Conservation (phyloP, 2,113 vertebrate species). For the Vimba vimba region DNA sequence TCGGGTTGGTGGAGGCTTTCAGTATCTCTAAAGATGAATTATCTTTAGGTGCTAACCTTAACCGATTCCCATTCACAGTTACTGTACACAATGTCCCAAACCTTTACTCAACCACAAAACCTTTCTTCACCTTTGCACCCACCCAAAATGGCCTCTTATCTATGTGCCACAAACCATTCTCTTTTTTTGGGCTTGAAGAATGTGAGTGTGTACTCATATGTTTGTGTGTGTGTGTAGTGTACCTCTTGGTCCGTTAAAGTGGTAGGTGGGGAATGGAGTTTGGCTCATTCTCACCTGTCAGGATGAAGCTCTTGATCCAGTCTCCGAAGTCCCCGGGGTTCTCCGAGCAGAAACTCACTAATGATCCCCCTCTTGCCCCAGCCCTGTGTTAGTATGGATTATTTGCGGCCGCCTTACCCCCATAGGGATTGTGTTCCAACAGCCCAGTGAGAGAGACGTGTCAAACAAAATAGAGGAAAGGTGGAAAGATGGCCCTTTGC, state of each 20-base stretch:
- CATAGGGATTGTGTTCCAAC: constrained; percentile 43
- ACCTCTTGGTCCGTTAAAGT: constrained; percentile 66
- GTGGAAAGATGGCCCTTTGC: constrained; percentile 15
- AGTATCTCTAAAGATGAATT: constrained; percentile 92
- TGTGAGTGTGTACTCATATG: neutral
- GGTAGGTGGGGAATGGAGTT: constrained; percentile 61
- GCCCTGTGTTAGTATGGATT: constrained; percentile 67
- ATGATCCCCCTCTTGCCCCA: constrained; percentile 61
- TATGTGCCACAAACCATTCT: constrained; percentile 35
- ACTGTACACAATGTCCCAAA: constrained; percentile 7
- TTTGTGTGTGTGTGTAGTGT: constrained; percentile 69
- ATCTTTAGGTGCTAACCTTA: constrained; percentile 87
- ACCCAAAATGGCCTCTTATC: constrained; percentile 36
- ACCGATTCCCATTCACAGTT: neutral
- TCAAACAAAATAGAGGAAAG: constrained; percentile 40
- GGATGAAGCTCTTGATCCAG: constrained; percentile 73
- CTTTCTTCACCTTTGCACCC: constrained; percentile 33
- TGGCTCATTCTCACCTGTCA: constrained; percentile 83
- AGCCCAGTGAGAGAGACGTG: constrained; percentile 43
- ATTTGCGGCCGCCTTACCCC: constrained; percentile 53
- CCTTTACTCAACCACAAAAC: constrained; percentile 9
- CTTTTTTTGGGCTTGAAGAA: constrained; percentile 1
- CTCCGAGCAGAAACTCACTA: constrained; percentile 53
- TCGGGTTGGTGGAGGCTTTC: constrained; percentile 87
- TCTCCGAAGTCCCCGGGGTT: constrained; percentile 60